Base-by-base conservation (phyloP, 2,888 invertebrate genomes). In the Tinea pellionella region DNA sequence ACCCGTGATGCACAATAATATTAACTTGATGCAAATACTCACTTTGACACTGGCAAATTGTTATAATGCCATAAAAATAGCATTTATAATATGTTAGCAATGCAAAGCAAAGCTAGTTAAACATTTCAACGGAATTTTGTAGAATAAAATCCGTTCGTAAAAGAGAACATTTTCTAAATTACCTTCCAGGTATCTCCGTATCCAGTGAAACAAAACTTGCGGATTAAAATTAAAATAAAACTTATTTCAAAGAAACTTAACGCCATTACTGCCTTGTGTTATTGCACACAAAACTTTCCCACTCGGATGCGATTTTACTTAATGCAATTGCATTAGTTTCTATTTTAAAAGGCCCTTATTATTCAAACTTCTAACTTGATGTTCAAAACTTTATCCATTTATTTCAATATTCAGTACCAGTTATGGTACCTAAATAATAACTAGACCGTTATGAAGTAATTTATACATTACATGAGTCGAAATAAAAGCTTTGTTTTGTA, bases 371-470 rank as follows among this genome's bases (percentile, higher is more conserved):
- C 69, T 69, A 66, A 77, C 72, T 78, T 77, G 63, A 67, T 72
- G 71, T 70, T 63, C 63, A 64, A n/a, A 80, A 83, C 72, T 83
- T 80, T 63, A 65, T 67, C 74, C 68, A 75, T 82, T 76, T 69
- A 71, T 78, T 83, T 78, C 79, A 79, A 80, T 83, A 77, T 80
- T 77, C 74, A 71, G 69, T 32, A 13, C 57, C 24, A 8, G 32
- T n/a, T 32, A 57, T 57, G 7, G 11, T 32, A 30, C 32, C 19
- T 53, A 16, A 53, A 24, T 11, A 53, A 9, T 24, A 53, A 24
- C n/a, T 53, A 18, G 11, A 53, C 24, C 19, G 18, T 24, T 53
- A 18, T 18, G 3, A 53, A 24, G 12, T 53, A 47, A 15, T 47
- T 37, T 37, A 37, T 37, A n/a, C 37, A 24, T 24, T 24, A 24